Base-by-base conservation (phyloP, 2,797 vertebrate species). In the Yasuhikotakia modesta region DNA sequence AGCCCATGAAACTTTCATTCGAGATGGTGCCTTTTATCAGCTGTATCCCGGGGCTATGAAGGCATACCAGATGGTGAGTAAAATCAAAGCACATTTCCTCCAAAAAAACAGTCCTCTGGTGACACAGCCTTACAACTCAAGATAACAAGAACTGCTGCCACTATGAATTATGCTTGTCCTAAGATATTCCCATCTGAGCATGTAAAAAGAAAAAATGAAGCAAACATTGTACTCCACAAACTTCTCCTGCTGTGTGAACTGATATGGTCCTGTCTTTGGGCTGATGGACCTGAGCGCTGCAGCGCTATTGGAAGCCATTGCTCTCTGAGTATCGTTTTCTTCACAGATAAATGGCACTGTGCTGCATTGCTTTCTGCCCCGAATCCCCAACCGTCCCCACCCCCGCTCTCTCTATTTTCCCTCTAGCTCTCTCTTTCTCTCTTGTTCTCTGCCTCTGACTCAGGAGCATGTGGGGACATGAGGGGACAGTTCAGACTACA, bases 1-100 rank as follows among this genome's bases (percentile, higher is more conserved):
- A 78, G 68, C 73, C 74, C 79, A 84, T 84, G 81, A 83, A 79
- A 83, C 76, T 84, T 84, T 86, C 79, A 84, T 82, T 75, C 68
- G 30, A 43, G 60, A 81, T 67, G 76, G 68, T 80, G 77, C 74
- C 81, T 83, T 86, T 86, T 84, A 84, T 86, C 79, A 79, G 70
- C 46, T n/a, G 43, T 75, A 78, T 81, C 77, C 81, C 71, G 72
- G 73, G 79, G 83, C 83, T 81, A 79, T 53, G 68, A 79, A 72
- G 74, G 79, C 74, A 81, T 70, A 81, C 55, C 83, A 86, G 81
- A 86, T 83, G 85, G 80, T 80, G 63, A 78, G 70, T 55, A 81
- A 73, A 84, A 84, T 81, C 81, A 84, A 81, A 81, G 75, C 79
- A 81, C 55, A 60, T 68, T 78, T 57, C 82, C 66, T 70, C 76